Evolutionary conservation across 2,888 invertebrate genomes (phyloP).

Genomic region (Thymelicus acteon): DNA sequence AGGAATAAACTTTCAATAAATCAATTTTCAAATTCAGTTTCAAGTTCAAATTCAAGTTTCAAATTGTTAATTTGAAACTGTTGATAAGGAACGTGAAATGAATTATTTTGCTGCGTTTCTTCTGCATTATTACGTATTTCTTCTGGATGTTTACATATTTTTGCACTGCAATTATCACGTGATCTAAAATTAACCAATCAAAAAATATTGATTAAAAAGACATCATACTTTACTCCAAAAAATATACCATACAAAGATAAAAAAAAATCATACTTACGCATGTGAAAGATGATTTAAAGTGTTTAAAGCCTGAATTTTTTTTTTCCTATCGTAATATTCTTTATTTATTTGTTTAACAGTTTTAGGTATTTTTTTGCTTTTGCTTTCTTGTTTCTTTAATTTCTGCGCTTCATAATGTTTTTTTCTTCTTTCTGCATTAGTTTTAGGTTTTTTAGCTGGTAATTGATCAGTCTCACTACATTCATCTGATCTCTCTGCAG

Average conservation of each 20-base stretch:
- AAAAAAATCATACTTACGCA: slow-evolving; percentile 38
- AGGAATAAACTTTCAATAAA: too few species aligned
- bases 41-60: too few species aligned
- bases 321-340: slow-evolving; percentile 45
- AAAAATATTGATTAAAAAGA: slow-evolving; percentile 45
- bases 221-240: slow-evolving; percentile 45
- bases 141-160: slow-evolving; percentile 1
- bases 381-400: slow-evolving; percentile 46
- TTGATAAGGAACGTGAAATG: slow-evolving; percentile 11
- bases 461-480: slow-evolving; percentile 47
- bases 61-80: not conserved
- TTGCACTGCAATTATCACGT: too few species aligned
- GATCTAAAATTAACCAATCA: too few species aligned
- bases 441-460: slow-evolving; percentile 48
- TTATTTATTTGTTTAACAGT: slow-evolving; percentile 45
- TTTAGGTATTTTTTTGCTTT: slow-evolving; percentile 48
- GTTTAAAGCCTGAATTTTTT: slow-evolving; percentile 42
- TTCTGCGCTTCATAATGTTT: slow-evolving; percentile 37
- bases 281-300: slow-evolving; percentile 43
- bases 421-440: slow-evolving; percentile 49
- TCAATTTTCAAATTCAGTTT: too few species aligned
- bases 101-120: slow-evolving; percentile 15
- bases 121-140: slow-evolving; percentile 9
- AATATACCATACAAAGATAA: slow-evolving; percentile 43
- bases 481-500: slow-evolving; percentile 49